phyloP scores from a whole-genome alignment of 2,797 vertebrate species.

The Chaenodraco wilsoni region DNA sequence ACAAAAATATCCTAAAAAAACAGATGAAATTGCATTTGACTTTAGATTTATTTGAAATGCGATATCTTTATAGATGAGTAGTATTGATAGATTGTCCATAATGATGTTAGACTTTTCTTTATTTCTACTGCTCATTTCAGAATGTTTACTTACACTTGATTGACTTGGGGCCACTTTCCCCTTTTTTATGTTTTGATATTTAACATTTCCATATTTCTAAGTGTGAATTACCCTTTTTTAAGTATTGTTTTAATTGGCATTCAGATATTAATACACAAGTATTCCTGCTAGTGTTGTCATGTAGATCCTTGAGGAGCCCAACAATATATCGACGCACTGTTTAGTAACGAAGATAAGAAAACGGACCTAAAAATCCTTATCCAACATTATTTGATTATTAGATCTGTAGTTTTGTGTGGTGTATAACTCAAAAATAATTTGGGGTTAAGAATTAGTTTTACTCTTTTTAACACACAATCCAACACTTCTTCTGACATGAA shows the following conservation, averaged over 20 bases:
- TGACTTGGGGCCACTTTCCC: constrained; percentile 15
- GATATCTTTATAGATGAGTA: constrained; percentile 23
- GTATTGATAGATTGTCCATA: constrained; percentile 16
- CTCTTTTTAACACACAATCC: constrained; percentile 21
- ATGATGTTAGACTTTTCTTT: constrained; percentile 13
- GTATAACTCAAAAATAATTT: neutral
- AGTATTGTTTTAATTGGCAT: neutral
- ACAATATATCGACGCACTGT: neutral
- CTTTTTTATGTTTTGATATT: constrained; percentile 9
- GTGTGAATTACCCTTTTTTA: neutral
- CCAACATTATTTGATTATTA: neutral
- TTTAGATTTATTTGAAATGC: constrained; percentile 13
- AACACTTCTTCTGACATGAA: neutral
- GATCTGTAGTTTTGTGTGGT: neutral
- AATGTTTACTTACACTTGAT: constrained; percentile 25
- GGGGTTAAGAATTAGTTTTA: neutral
- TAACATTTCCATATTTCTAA: constrained; percentile 24
- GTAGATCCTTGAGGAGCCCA: neutral
- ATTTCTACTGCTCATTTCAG: constrained; percentile 20
- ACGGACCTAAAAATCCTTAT: too few species aligned
- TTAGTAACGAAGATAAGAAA: neutral
- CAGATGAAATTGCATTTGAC: constrained; percentile 14
- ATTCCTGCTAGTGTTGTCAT: neutral
- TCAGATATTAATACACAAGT: neutral
- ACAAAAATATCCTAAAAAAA: neutral